Conservation (phyloP, 2,113 vertebrate species). For the Gallinago media region DNA sequence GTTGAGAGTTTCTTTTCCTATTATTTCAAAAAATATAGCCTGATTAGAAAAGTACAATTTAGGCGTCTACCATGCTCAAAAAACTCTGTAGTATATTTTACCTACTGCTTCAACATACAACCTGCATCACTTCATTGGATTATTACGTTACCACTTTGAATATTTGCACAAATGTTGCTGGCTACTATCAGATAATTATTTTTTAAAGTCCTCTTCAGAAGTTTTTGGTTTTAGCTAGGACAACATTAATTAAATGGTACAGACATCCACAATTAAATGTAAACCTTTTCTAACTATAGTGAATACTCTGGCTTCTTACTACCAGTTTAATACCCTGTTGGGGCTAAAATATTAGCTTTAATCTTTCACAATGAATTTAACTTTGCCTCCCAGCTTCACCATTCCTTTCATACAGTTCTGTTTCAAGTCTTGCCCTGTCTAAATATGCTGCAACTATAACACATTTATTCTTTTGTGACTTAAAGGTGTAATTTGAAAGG, state of each 20-base stretch:
- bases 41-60: neutral
- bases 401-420: neutral
- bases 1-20: neutral
- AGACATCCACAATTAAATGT: neutral
- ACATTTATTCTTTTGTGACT: neutral
- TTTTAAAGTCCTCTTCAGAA: neutral
- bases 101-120: constrained; percentile 14
- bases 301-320: neutral
- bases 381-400: neutral
- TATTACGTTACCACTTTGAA: neutral
- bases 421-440: constrained; percentile 14
- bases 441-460: constrained; percentile 9
- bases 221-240: constrained; percentile 20
- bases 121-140: neutral
- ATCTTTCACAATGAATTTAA: neutral
- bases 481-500: constrained; percentile 52
- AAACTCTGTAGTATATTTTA: neutral
- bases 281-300: neutral
- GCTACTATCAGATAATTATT: constrained; percentile 8
- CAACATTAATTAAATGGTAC: neutral
- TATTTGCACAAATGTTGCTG: constrained; percentile 29
- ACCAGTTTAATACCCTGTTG: neutral
- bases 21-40: neutral
- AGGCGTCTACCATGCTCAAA: neutral
- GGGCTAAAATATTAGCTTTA: neutral